Evolutionary conservation across 2,888 invertebrate species (phyloP).

Genomic region (Leptopilina drosophilae): DNA sequence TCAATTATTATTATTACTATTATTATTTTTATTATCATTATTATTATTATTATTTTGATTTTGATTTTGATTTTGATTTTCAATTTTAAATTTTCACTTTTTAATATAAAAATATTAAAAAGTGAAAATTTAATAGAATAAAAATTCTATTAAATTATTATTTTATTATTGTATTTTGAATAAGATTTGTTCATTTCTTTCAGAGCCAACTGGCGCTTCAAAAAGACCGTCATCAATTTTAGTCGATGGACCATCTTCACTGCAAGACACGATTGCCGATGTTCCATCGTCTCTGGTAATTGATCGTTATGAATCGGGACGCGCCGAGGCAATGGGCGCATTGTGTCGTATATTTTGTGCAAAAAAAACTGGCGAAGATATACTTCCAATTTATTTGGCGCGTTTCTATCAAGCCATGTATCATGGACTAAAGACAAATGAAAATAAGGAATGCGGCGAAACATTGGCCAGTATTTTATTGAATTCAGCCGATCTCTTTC

Average conservation of each 20-base stretch:
- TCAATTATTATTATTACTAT: neutral
- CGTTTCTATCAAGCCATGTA: constrained; percentile 95
- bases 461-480: constrained; percentile 92
- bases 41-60: too few species aligned
- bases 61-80: neutral
- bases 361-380: constrained; percentile 95
- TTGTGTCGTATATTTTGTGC: constrained; percentile 97
- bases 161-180: too few species aligned
- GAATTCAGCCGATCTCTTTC: constrained; percentile 92
- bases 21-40: neutral
- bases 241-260: constrained; percentile 83
- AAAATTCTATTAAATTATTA: too few species aligned
- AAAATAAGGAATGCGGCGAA: constrained; percentile 83
- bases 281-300: constrained; percentile 85
- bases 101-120: too few species aligned
- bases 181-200: neutral
- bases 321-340: constrained; percentile 96
- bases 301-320: constrained; percentile 89
- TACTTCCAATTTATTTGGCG: constrained; percentile 94
- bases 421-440: constrained; percentile 87
- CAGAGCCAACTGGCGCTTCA: constrained; percentile 75
- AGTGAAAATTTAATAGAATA: too few species aligned
- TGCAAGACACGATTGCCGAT: constrained; percentile 83
- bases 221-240: constrained; percentile 84
- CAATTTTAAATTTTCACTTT: too few species aligned